Conservation (phyloP, 1,140 invertebrate genomes). For the Parapsyche elsis region DNA sequence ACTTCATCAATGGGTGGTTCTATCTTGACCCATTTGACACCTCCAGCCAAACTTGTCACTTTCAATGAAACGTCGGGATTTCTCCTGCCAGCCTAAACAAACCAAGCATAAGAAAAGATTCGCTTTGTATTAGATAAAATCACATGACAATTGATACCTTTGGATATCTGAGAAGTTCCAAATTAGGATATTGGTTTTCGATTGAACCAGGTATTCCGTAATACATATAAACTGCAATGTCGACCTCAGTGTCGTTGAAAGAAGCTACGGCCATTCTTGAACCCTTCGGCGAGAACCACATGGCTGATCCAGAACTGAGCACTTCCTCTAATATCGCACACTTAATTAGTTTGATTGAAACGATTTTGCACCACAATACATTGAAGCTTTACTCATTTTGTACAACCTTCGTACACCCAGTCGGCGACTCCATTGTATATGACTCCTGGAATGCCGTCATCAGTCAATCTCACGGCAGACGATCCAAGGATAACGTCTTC, state of each 20-base stretch:
- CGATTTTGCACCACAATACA: not conserved
- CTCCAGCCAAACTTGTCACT: slow-evolving; percentile 60
- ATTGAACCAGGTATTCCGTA: slow-evolving; percentile 76
- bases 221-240: slow-evolving; percentile 72
- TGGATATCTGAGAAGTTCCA: slow-evolving; percentile 83
- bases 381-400: not conserved
- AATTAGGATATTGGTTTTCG: slow-evolving; percentile 75
- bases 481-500: slow-evolving; percentile 58
- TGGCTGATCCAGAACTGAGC: slow-evolving; percentile 82
- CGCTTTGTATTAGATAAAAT: not conserved
- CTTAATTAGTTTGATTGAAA: not conserved
- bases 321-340: slow-evolving; percentile 81
- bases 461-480: slow-evolving; percentile 69
- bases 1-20: slow-evolving; percentile 62
- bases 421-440: slow-evolving; percentile 84
- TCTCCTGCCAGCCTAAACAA: slow-evolving; percentile 61
- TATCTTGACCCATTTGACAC: slow-evolving; percentile 52
- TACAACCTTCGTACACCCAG: slow-evolving; percentile 79
- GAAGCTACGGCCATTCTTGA: slow-evolving; percentile 83
- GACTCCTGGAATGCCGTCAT: slow-evolving; percentile 68
- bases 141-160: slow-evolving; percentile 71
- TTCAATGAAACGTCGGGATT: slow-evolving; percentile 64
- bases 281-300: slow-evolving; percentile 90
- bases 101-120: not conserved
- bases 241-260: slow-evolving; percentile 83